Evolutionary conservation across 2,113 vertebrate species (phyloP).

Genomic region (Otus sunia): DNA sequence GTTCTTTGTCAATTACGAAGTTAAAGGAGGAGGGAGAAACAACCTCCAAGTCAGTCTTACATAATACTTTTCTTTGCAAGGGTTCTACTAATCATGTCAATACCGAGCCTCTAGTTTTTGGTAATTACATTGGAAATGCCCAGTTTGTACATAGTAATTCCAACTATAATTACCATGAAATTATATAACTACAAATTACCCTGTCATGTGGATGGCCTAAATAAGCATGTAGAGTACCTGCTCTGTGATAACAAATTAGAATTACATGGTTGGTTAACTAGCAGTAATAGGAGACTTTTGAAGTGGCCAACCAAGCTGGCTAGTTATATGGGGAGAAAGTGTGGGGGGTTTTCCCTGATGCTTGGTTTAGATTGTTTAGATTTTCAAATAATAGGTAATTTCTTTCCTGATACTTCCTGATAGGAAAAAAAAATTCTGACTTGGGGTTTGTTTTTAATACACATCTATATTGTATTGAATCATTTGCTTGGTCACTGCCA

Average conservation of each 20-base stretch:
- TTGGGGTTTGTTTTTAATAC: background rate
- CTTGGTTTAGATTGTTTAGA: background rate
- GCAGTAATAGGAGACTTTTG: constrained; percentile 57
- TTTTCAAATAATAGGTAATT: background rate
- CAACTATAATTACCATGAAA: constrained; percentile 69
- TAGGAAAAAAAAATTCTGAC: background rate
- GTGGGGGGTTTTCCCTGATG: background rate
- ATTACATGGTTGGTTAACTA: constrained; percentile 58
- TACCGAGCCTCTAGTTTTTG: constrained; percentile 38
- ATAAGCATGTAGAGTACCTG: constrained; percentile 66
- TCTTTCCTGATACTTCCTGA: background rate
- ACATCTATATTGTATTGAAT: background rate
- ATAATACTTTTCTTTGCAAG: constrained; percentile 45
- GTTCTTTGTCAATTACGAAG: background rate
- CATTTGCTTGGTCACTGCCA: background rate
- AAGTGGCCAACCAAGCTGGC: constrained; percentile 1
- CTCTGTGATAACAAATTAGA: constrained; percentile 61
- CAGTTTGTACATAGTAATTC: constrained; percentile 63
- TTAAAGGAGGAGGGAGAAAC: background rate
- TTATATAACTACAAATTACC: constrained; percentile 73
- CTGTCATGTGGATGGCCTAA: constrained; percentile 63
- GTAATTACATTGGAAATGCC: constrained; percentile 60
- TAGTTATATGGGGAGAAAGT: background rate
- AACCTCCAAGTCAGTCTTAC: constrained; percentile 19
- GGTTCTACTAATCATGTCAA: constrained; percentile 16